These are phyloP conservation scores for Diploscapter pachys DNA, from an alignment of 1,140 invertebrate genomes.

Conservation along the genomic window DNA sequence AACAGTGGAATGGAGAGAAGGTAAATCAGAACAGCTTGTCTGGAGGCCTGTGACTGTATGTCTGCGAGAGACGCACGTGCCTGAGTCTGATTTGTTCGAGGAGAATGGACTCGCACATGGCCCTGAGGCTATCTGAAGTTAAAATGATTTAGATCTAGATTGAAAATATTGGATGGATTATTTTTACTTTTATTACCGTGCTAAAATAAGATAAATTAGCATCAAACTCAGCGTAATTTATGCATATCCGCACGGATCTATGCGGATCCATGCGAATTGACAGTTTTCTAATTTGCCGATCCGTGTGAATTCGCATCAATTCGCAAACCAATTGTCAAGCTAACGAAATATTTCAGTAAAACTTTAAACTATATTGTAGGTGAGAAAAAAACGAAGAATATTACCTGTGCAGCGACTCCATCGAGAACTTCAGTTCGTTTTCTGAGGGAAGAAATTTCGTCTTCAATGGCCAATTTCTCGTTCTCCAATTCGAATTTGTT, in stretches of 20 bases:
- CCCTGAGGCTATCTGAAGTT: slow-evolving; percentile 45
- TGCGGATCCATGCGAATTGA: too few relatives aligned
- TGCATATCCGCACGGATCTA: too few relatives aligned
- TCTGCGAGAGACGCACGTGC: neutral
- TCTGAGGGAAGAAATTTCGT: slow-evolving; percentile 49
- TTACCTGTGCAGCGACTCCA: slow-evolving; percentile 51
- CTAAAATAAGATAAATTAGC: too few relatives aligned
- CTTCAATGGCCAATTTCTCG: slow-evolving; percentile 40
- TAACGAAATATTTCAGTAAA: too few relatives aligned
- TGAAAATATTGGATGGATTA: neutral
- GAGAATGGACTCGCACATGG: slow-evolving; percentile 5
- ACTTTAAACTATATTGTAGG: too few relatives aligned
- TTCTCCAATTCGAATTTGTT: slow-evolving; percentile 46
- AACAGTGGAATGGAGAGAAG: too few relatives aligned
- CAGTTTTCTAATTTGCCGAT: too few relatives aligned
- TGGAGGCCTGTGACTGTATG: slow-evolving; percentile 27
- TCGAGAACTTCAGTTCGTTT: slow-evolving; percentile 54
- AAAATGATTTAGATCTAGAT: neutral
- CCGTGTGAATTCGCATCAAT: too few relatives aligned
- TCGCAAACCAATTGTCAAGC: too few relatives aligned
- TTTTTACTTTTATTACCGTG: neutral
- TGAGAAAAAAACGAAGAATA: neutral
- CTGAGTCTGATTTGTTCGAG: neutral
- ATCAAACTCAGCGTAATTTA: too few relatives aligned
- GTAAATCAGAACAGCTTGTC: neutral